Evolutionary conservation across 92 coral and sea anemone species (phyloP).

Genomic region (Epizoanthus stellaris): DNA sequence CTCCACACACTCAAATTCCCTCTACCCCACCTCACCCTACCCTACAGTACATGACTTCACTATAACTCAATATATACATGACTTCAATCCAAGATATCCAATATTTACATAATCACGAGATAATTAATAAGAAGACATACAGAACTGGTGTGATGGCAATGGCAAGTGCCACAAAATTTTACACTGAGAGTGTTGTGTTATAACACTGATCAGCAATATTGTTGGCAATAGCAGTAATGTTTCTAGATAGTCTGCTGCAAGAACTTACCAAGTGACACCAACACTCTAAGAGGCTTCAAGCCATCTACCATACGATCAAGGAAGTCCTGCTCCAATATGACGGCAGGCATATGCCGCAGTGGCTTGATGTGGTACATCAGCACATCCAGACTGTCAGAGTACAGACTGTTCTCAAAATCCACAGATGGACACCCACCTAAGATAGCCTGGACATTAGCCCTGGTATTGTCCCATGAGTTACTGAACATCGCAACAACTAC

Average conservation of each 20-base stretch:
- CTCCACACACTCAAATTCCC: too few species aligned
- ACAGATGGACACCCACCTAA: conserved; percentile 85
- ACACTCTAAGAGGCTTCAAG: conserved; percentile 68
- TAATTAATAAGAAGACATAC: too few species aligned
- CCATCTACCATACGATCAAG: conserved; percentile 84
- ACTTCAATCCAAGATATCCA: too few species aligned
- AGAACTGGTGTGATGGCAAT: too few species aligned
- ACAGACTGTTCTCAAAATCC: conserved; percentile 69
- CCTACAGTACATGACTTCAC: too few species aligned
- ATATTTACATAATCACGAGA: too few species aligned
- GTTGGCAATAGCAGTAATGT: background rate
- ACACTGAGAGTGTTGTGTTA: too few species aligned
- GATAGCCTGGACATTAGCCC: conserved; percentile 81
- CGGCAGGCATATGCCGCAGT: conserved; percentile 86
- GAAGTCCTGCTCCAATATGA: conserved; percentile 88
- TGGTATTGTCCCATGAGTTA: conserved; percentile 79
- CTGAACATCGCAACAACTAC: conserved; percentile 73
- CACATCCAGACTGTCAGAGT: conserved; percentile 79
- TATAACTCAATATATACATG: too few species aligned
- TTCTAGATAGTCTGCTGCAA: background rate
- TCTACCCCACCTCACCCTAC: too few species aligned
- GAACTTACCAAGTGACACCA: conserved; percentile 68
- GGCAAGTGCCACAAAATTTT: too few species aligned
- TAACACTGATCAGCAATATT: background rate
- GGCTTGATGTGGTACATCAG: conserved; percentile 86